Percentiles rank a stretch among this genome's conserved stretches.
Evolutionary conservation across 2,888 invertebrate genomes (phyloP).

Genomic region (Caenorhabditis imperialis): DNA sequence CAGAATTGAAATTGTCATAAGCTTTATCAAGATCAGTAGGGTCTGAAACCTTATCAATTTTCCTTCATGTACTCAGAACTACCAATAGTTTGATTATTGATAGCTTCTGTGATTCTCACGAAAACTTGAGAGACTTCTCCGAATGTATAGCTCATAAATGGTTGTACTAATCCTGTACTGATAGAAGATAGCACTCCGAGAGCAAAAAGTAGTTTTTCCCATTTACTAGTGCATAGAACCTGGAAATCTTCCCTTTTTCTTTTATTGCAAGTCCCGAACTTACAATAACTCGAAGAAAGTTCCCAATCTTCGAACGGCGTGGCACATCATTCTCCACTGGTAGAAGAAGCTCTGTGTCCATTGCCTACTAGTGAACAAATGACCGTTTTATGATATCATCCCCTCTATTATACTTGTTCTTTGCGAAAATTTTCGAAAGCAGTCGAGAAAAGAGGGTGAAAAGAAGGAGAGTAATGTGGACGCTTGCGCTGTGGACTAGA

Average conservation of each 20-base stretch:
- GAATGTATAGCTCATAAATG: conserved; percentile 56
- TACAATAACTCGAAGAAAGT: conserved; percentile 31
- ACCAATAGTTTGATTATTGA: conserved; percentile 44
- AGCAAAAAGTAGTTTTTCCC: conserved; percentile 58
- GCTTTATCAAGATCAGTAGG: conserved; percentile 46
- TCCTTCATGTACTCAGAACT: too few relatives aligned
- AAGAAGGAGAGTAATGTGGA: too few relatives aligned
- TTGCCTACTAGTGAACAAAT: too few relatives aligned
- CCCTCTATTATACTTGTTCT: too few relatives aligned
- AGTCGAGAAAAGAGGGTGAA: too few relatives aligned
- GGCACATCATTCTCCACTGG: conserved; percentile 9
- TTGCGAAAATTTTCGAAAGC: too few relatives aligned
- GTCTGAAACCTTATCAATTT: conserved; percentile 30
- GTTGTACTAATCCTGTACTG: conserved; percentile 57
- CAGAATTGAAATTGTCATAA: conserved; percentile 27
- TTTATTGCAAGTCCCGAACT: conserved; percentile 10
- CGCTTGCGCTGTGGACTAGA: too few relatives aligned
- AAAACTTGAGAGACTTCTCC: conserved; percentile 55
- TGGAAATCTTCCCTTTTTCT: conserved; percentile 21
- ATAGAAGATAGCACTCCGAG: conserved; percentile 60
- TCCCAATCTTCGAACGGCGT: conserved; percentile 17
- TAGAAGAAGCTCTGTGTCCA: too few relatives aligned
- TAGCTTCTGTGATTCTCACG: conserved; percentile 45
- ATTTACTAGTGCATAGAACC: conserved; percentile 60
- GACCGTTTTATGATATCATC: too few relatives aligned